phyloP scores from a whole-genome alignment of 1,140 invertebrate genomes.

The Babylonia areolata region DNA sequence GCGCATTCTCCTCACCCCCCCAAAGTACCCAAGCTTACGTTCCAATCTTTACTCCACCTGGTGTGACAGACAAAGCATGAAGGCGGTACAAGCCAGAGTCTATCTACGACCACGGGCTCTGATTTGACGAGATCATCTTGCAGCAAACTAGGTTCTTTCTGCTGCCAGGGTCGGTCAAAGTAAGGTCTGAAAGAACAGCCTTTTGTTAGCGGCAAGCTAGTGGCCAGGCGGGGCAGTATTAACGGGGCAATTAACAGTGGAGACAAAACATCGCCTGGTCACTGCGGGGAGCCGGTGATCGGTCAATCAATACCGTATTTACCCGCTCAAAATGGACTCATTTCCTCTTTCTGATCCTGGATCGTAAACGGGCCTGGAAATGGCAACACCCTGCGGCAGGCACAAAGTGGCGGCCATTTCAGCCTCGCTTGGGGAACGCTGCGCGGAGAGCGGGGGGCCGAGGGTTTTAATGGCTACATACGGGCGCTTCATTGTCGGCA shows the following conservation, averaged over 20 bases:
- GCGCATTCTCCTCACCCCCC: no score
- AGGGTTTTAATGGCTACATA: background rate
- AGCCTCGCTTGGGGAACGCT: background rate
- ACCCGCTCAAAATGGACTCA: conserved; percentile 18
- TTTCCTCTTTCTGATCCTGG: conserved; percentile 6
- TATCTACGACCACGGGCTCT: background rate
- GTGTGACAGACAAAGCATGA: background rate
- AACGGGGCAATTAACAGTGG: background rate
- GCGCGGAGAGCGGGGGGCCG: background rate
- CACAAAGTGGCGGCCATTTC: conserved; percentile 19
- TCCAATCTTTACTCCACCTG: background rate
- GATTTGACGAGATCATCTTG: background rate
- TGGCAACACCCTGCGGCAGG: conserved; percentile 3
- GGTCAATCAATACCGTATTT: conserved; percentile 21
- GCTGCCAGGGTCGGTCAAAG: background rate
- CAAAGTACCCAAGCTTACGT: no score
- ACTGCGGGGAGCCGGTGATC: background rate
- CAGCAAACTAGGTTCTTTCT: background rate
- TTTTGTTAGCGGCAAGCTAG: background rate
- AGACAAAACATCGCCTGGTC: conserved; percentile 27
- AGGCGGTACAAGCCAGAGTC: background rate
- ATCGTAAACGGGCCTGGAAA: conserved; percentile 17
- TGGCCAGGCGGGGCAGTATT: background rate
- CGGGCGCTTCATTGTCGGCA: conserved; percentile 7
- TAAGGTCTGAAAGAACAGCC: background rate